phyloP scores from a whole-genome alignment of 2,113 vertebrate species.

The Leucosticte australis region DNA sequence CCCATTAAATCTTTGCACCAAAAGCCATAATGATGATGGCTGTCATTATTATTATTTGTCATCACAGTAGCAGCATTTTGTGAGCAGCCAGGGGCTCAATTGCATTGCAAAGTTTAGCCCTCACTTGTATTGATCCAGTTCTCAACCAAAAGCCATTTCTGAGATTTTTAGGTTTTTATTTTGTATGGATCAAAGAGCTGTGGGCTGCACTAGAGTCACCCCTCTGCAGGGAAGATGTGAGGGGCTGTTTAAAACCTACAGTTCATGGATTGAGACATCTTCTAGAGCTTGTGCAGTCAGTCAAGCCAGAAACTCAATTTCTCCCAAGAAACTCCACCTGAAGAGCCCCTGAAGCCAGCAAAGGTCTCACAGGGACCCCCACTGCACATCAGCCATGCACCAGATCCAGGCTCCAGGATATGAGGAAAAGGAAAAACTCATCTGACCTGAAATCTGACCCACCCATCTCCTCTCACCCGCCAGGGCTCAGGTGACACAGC shows the following conservation, averaged over 20 bases:
- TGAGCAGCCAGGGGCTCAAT: background rate
- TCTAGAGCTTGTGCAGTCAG: background rate
- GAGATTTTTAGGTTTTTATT: background rate
- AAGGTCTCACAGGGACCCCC: background rate
- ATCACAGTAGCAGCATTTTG: background rate
- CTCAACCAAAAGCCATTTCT: background rate
- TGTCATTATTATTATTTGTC: constrained; percentile 7
- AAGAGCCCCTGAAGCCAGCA: background rate
- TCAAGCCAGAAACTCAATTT: background rate
- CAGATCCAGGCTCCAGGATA: background rate
- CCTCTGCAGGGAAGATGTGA: background rate
- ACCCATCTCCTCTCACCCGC: background rate
- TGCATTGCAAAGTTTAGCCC: background rate
- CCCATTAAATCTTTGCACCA: background rate
- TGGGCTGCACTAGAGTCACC: background rate
- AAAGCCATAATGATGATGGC: constrained; percentile 13
- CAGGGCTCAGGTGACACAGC: background rate
- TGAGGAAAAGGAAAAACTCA: background rate
- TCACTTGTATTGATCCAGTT: background rate
- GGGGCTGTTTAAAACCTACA: background rate
- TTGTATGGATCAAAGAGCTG: background rate
- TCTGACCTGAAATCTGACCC: background rate
- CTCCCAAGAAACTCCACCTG: background rate
- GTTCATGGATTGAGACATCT: background rate
- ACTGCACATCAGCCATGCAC: fast-evolving